phyloP scores from a whole-genome alignment of 1,140 invertebrate genomes.

The Camponotus floridanus region DNA sequence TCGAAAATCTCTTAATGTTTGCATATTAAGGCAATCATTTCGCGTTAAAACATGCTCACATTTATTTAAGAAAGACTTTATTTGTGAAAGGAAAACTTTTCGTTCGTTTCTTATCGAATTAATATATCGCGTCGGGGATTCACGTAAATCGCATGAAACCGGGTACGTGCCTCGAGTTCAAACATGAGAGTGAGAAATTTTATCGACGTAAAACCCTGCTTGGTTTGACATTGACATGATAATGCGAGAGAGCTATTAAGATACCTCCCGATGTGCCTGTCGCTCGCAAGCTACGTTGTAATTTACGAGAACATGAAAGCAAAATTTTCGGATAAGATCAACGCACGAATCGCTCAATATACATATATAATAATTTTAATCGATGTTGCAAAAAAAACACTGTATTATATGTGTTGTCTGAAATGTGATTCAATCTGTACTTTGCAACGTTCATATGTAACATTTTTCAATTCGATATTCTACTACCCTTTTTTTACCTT shows the following conservation, averaged over 20 bases:
- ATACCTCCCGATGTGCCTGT: neutral
- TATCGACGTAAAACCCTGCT: neutral
- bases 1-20: neutral
- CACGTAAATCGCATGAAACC: constrained; percentile 36
- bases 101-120: neutral
- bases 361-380: neutral
- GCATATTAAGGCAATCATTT: neutral
- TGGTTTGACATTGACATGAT: constrained; percentile 50
- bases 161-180: constrained; percentile 55
- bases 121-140: constrained; percentile 15
- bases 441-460: neutral
- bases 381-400: neutral
- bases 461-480: neutral
- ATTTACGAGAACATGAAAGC: neutral
- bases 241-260: neutral
- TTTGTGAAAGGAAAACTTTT: neutral
- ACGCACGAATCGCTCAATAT: neutral
- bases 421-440: neutral
- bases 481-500: neutral
- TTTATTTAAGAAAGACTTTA: too few relatives aligned
- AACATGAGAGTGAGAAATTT: constrained; percentile 7
- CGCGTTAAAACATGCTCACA: neutral
- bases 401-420: too few relatives aligned
- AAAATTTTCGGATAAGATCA: constrained; percentile 25
- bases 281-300: neutral